phyloP scores from a whole-genome alignment of 2,797 vertebrate species.

The Paedocypris micromegethes region DNA sequence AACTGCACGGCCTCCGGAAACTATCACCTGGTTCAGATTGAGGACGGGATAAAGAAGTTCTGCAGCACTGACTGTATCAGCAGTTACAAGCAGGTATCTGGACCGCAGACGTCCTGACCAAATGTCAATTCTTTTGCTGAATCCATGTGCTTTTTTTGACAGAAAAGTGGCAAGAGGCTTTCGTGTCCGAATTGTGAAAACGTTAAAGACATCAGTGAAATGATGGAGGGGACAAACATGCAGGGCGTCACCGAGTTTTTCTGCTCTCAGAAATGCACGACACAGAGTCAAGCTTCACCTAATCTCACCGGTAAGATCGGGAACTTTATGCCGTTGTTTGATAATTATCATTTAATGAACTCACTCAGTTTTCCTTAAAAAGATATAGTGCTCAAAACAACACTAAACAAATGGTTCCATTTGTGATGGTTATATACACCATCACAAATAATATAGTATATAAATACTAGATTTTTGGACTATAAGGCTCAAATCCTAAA shows the following conservation, averaged over 20 bases:
- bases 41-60: slow-evolving; percentile 86
- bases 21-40: slow-evolving; percentile 84
- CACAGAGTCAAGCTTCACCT: slow-evolving; percentile 64
- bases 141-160: too few relatives aligned
- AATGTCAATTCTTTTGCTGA: too few relatives aligned
- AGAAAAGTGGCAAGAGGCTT: slow-evolving; percentile 65
- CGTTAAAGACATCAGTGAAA: slow-evolving; percentile 77
- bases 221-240: slow-evolving; percentile 81
- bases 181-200: slow-evolving; percentile 85
- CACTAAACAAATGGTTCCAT: too few relatives aligned
- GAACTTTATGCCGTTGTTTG: too few relatives aligned
- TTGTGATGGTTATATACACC: too few relatives aligned
- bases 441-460: too few relatives aligned
- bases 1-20: slow-evolving; percentile 84
- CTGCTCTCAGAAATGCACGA: slow-evolving; percentile 86
- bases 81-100: slow-evolving; percentile 84
- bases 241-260: slow-evolving; percentile 89
- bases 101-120: not conserved
- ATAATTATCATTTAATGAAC: too few relatives aligned
- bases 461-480: too few relatives aligned
- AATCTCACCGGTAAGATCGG: slow-evolving; percentile 62
- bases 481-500: too few relatives aligned
- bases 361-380: too few relatives aligned
- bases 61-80: slow-evolving; percentile 84
- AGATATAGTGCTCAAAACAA: too few relatives aligned